Conservation (phyloP, 2,797 vertebrate genomes). For the Lagorchestes hirsutus region DNA sequence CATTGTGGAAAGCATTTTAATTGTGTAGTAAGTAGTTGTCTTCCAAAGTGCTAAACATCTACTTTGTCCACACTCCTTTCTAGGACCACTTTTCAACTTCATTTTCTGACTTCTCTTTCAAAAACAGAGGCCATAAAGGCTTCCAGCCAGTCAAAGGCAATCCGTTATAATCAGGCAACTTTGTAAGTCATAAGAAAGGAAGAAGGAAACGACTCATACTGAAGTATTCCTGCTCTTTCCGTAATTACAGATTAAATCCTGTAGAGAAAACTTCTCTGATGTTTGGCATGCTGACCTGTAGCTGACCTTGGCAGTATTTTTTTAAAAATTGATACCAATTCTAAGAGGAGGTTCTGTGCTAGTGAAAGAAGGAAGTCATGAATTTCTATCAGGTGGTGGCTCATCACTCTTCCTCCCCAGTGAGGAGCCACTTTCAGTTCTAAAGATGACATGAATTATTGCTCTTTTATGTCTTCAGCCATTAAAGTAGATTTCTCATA, state of each 20-base stretch:
- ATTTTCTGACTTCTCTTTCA: slow-evolving; percentile 7
- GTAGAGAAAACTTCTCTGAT: background rate
- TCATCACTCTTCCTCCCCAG: background rate
- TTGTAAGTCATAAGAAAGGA: background rate
- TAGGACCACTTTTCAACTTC: background rate
- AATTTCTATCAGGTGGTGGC: background rate
- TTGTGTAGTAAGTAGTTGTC: slow-evolving; percentile 53
- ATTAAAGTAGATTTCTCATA: background rate
- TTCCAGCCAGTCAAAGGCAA: background rate
- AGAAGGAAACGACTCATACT: background rate
- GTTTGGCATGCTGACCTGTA: background rate
- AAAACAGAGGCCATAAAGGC: slow-evolving; percentile 6
- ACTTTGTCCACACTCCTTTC: background rate
- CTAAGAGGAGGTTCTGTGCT: background rate
- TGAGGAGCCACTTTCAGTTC: background rate
- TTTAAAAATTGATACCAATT: background rate
- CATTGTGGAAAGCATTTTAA: slow-evolving; percentile 46
- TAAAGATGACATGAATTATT: background rate
- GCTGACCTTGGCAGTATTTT: background rate
- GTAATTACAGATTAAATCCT: background rate
- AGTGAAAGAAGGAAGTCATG: background rate
- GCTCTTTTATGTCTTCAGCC: background rate
- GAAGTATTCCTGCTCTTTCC: background rate
- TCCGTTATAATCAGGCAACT: background rate
- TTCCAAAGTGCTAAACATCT: slow-evolving; percentile 45